Conservation (phyloP, 2,888 invertebrate species). For the Lycaena phlaeas region DNA sequence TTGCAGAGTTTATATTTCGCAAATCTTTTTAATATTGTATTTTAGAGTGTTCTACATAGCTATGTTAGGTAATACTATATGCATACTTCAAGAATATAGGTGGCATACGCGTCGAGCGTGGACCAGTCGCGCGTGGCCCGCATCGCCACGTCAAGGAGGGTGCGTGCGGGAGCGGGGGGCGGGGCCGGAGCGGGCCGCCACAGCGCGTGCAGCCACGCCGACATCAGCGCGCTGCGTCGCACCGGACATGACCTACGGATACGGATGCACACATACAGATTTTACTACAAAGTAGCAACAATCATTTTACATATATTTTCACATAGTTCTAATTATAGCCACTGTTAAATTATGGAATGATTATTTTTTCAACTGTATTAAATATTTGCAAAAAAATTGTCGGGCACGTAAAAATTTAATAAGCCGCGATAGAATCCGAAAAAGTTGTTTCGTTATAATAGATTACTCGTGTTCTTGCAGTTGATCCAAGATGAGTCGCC, state of each 20-base stretch:
- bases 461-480: conserved; percentile 12
- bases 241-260: conserved; percentile 15
- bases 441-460: too few relatives aligned
- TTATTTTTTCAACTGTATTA: too few relatives aligned
- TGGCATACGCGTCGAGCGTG: conserved; percentile 27
- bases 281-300: too few relatives aligned
- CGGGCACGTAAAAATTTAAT: too few relatives aligned
- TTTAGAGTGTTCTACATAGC: neutral
- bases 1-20: too few relatives aligned
- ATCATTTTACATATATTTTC: too few relatives aligned
- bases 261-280: too few relatives aligned
- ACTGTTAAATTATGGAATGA: too few relatives aligned
- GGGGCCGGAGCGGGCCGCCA: conserved; percentile 28
- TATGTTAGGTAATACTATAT: neutral
- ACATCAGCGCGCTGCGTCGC: conserved; percentile 19
- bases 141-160: conserved; percentile 28
- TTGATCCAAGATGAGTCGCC: conserved; percentile 32
- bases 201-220: conserved; percentile 44
- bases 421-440: too few relatives aligned
- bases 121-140: conserved; percentile 29
- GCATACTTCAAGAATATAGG: conserved; percentile 30
- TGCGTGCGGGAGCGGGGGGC: conserved; percentile 20
- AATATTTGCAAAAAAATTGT: too few relatives aligned
- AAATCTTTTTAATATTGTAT: too few relatives aligned
- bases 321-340: too few relatives aligned